Evolutionary conservation across 2,888 invertebrate species (phyloP), one percentile per base, ranked within the genome.

Genomic region (Parascotia fuliginaria): DNA sequence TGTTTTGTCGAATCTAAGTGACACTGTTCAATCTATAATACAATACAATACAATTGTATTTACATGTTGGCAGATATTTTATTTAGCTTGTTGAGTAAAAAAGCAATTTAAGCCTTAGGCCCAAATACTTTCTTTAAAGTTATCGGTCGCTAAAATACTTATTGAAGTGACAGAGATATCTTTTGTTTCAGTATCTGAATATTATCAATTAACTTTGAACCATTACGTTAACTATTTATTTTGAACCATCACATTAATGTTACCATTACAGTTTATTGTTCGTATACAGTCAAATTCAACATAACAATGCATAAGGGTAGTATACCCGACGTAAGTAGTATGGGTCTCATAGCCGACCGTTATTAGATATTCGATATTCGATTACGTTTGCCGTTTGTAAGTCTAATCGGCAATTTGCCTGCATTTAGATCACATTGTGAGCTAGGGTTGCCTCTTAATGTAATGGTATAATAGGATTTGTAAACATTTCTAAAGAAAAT

Each of bases 341-440:
- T 41, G 36, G 44, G 12, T 55, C 48, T 37, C 44, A 42, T 44
- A 33, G 15, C 51, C 43, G 44, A 42, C 44, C 12, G 12, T 4
- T 39, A 44, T 47, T 41, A 46, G 22, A 44, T 64, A 58, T 54
- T 49, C 47, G 33, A 45, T 61, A 61, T 59, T 19, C 46, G 58
- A 52, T 65, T 58, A 65, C 44, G 59, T 45, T 50, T 39, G 28
- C 46, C 58, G 58, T 52, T 58, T 61, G 61, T 55, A 58, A 61
- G 58, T 58, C 55, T 64, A 61, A 65, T 60, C 61, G 48, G 42
- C 39, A 38, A 50, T 41, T 49, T 24, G 38, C 51, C 19, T 40
- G 53, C 46, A 38, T 49, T 57, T 44, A 32, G 46, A 61, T 42
- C 52, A 13, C 57, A 53, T 31, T 28, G 48, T n/a, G n/a, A 31